Conservation (phyloP, 2,888 invertebrate species). For the Lutraria lutraria region DNA sequence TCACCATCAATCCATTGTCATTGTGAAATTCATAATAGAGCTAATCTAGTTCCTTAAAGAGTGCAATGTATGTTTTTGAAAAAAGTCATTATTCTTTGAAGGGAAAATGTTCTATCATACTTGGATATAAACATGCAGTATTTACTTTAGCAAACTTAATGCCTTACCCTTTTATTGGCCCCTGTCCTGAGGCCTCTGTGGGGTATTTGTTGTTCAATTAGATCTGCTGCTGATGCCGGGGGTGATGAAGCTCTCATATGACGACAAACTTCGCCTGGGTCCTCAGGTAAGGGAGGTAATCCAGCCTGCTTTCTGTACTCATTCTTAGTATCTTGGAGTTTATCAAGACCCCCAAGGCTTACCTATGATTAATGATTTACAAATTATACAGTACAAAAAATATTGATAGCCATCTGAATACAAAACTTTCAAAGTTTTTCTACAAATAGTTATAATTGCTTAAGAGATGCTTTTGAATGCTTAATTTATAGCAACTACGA, state of each 20-base stretch:
- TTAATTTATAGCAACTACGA: too few relatives aligned
- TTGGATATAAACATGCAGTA: not conserved
- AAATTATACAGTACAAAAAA: too few relatives aligned
- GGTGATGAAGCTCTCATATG: slow-evolving; percentile 98
- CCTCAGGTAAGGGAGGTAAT: slow-evolving; percentile 94
- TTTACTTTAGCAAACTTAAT: not conserved
- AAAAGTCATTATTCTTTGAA: too few relatives aligned
- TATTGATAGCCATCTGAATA: too few relatives aligned
- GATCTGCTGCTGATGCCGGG: slow-evolving; percentile 95
- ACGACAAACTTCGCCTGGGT: slow-evolving; percentile 97
- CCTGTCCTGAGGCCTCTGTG: slow-evolving; percentile 76
- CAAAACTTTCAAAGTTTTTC: too few relatives aligned
- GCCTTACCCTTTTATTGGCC: slow-evolving; percentile 80
- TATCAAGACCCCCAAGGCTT: slow-evolving; percentile 96
- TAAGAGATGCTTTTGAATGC: too few relatives aligned
- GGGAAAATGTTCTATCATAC: too few relatives aligned
- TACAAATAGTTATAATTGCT: too few relatives aligned
- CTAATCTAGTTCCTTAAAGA: too few relatives aligned
- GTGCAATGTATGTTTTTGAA: too few relatives aligned
- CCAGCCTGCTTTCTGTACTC: slow-evolving; percentile 89
- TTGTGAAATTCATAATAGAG: too few relatives aligned
- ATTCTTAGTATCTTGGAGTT: slow-evolving; percentile 92
- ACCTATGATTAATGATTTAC: slow-evolving; percentile 75
- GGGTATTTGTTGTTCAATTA: slow-evolving; percentile 86
- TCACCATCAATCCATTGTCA: too few relatives aligned